These are phyloP conservation scores for Paracanthobrama guichenoti DNA, from an alignment of 2,113 vertebrate genomes.

Conservation along the genomic window DNA sequence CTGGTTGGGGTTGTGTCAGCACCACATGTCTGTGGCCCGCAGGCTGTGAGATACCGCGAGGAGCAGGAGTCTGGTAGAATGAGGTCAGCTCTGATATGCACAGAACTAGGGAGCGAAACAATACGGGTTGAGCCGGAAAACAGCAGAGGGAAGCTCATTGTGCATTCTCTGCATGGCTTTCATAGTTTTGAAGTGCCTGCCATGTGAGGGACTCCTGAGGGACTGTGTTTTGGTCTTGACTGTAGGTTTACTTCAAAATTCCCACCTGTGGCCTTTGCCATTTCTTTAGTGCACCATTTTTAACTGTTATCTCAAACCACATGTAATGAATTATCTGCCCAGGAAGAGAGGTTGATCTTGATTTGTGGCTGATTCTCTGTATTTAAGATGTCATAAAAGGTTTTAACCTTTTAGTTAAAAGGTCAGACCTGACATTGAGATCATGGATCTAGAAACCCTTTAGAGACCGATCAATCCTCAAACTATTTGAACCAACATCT, in stretches of 20 bases:
- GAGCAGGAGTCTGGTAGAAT: conserved; percentile 64
- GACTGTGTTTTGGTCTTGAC: conserved; percentile 31
- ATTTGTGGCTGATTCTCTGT: neutral
- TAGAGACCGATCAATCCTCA: neutral
- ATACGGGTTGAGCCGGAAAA: conserved; percentile 26
- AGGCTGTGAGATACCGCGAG: conserved; percentile 61
- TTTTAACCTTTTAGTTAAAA: neutral
- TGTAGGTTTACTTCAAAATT: conserved; percentile 20
- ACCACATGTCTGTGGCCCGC: conserved; percentile 56
- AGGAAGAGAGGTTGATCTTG: conserved; percentile 1
- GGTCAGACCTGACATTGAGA: neutral
- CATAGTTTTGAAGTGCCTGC: conserved; percentile 33
- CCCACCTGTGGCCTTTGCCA: conserved; percentile 30
- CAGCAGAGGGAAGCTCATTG: conserved; percentile 50
- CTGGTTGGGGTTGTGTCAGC: conserved; percentile 59
- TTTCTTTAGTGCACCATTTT: neutral
- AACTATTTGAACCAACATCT: neutral
- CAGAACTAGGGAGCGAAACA: conserved; percentile 45
- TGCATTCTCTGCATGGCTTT: conserved; percentile 46
- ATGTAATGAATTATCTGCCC: conserved; percentile 3
- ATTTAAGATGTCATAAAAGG: neutral
- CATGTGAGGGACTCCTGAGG: neutral
- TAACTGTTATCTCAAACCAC: neutral
- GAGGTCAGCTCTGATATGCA: conserved; percentile 62
- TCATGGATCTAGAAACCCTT: neutral